phyloP scores from a whole-genome alignment of 2,797 vertebrate genomes.

The Cryptoblepharus egeriae region DNA sequence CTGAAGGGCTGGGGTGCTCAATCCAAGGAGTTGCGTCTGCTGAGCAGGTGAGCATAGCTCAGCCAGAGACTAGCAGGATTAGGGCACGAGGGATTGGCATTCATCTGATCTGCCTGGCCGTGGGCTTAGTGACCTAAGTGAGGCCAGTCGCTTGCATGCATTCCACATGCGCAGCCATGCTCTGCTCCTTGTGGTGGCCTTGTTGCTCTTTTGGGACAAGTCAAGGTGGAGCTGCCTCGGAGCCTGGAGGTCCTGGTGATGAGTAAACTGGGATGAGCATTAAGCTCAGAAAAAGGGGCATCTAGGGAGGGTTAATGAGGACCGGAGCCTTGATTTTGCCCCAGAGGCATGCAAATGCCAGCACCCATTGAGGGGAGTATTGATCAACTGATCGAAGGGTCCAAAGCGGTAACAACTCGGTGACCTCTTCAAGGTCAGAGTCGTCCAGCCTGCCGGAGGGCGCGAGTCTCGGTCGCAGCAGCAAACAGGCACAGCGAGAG shows the following conservation, averaged over 20 bases:
- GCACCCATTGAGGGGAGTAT: not conserved
- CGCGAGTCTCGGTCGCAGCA: not conserved
- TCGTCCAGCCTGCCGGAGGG: not conserved
- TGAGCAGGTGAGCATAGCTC: no score
- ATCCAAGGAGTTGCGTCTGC: no score
- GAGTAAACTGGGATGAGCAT: not conserved
- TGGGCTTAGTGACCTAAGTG: no score
- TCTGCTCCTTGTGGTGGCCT: no score
- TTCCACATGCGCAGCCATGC: no score
- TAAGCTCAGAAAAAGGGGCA: not conserved
- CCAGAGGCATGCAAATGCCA: accelerated
- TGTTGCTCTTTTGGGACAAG: no score
- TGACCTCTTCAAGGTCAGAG: not conserved
- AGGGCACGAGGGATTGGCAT: no score
- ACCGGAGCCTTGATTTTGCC: not conserved
- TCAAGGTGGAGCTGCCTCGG: not conserved
- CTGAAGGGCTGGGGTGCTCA: no score
- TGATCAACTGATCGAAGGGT: not conserved
- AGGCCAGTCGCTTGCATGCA: no score
- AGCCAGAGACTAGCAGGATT: no score
- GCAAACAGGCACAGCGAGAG: not conserved
- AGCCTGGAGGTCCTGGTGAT: not conserved
- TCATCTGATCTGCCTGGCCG: no score
- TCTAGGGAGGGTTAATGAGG: not conserved
- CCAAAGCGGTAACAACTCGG: not conserved